Percentiles rank a stretch among this genome's conserved stretches.
Evolutionary conservation across 1,140 invertebrate genomes (phyloP).

Genomic region (Drosophila azteca): DNA sequence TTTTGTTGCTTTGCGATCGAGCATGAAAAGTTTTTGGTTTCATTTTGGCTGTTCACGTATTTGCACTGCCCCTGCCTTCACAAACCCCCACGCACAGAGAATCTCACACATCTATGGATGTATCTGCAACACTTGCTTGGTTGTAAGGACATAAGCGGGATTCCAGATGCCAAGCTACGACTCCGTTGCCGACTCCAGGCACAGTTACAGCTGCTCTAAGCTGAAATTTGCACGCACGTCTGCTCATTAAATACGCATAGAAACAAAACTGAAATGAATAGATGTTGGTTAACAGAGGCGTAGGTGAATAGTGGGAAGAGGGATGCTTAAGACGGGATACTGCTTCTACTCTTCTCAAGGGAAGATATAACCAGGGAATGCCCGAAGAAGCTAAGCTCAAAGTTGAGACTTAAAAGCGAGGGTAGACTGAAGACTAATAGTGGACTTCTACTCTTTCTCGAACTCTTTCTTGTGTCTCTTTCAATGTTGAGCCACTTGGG

Average conservation of each 20-base stretch:
- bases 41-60: constrained; percentile 73
- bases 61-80: constrained; percentile 8
- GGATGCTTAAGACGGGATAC: not conserved
- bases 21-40: constrained; percentile 81
- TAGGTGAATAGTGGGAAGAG: not conserved
- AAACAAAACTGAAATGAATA: constrained; percentile 54
- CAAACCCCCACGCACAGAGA: constrained; percentile 16
- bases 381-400: fast-evolving
- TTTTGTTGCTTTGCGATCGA: constrained; percentile 68
- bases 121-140: constrained; percentile 15
- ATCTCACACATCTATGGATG: constrained; percentile 20
- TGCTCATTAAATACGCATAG: constrained; percentile 82
- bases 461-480: no score
- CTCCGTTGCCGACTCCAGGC: not conserved
- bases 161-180: no score
- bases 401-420: no score
- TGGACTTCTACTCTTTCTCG: no score
- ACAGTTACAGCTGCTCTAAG: constrained; percentile 56
- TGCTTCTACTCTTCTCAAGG: no score
- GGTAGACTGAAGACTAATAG: no score
- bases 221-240: constrained; percentile 75
- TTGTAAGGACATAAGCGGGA: constrained; percentile 58
- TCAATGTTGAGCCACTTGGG: no score
- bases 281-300: constrained; percentile 33
- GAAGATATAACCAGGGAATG: no score